phyloP scores from a whole-genome alignment of 2,888 invertebrate genomes.

The Holacanthella duospinosa region DNA sequence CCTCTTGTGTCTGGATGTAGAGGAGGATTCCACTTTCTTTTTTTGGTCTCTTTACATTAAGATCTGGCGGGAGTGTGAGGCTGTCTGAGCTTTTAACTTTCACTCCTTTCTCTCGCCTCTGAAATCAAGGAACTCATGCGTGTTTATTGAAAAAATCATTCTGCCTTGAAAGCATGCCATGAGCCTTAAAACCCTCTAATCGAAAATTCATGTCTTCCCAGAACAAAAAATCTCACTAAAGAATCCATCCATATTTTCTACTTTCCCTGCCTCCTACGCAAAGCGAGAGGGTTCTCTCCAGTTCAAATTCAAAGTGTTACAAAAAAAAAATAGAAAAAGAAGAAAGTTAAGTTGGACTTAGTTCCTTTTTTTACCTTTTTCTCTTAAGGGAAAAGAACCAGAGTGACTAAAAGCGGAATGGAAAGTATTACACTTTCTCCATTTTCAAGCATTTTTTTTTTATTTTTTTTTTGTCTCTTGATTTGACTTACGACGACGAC shows the following conservation, averaged over 20 bases:
- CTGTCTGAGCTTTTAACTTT: slow-evolving; percentile 37
- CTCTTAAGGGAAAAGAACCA: background rate
- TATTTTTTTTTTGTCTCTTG: no score
- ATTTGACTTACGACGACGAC: no score
- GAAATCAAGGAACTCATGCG: slow-evolving; percentile 38
- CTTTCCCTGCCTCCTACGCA: slow-evolving; percentile 18
- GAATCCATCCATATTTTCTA: slow-evolving; percentile 37
- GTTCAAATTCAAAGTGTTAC: slow-evolving; percentile 1
- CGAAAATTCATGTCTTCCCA: slow-evolving; percentile 38
- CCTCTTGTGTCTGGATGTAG: no score
- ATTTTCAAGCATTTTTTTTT: no score
- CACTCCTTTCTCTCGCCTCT: slow-evolving; percentile 26
- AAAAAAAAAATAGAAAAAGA: background rate
- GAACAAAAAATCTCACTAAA: slow-evolving; percentile 33
- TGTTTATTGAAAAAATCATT: slow-evolving; percentile 38
- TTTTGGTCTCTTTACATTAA: background rate
- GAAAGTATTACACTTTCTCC: no score
- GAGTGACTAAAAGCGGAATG: no score
- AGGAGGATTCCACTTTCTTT: background rate
- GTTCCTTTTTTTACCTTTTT: background rate
- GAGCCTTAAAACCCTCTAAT: slow-evolving; percentile 38
- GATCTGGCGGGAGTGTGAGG: background rate
- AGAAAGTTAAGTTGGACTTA: no score
- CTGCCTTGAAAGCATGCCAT: slow-evolving; percentile 38
- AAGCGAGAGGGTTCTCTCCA: slow-evolving; percentile 12